These are phyloP conservation scores for Coelopa pilipes DNA, from an alignment of 2,888 invertebrate genomes.

Conservation along the genomic window DNA sequence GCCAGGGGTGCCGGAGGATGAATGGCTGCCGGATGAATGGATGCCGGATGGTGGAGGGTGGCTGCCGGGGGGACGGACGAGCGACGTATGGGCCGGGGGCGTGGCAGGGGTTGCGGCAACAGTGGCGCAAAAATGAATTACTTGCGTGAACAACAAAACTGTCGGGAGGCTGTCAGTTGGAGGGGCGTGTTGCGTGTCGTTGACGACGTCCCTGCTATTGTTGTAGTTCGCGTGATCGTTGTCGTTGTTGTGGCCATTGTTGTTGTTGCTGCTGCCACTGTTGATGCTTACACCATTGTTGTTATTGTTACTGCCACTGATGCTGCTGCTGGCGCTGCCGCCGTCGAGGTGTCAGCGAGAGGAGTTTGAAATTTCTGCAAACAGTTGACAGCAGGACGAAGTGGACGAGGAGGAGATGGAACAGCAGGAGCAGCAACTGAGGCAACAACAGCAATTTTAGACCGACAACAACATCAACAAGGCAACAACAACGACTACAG, in stretches of 20 bases:
- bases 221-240: conserved; percentile 16
- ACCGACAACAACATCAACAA: conserved; percentile 23
- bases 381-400: conserved; percentile 53
- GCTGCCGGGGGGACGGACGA: conserved; percentile 19
- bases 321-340: conserved; percentile 21
- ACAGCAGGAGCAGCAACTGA: conserved; percentile 39
- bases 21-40: background rate
- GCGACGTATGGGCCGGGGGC: conserved; percentile 28
- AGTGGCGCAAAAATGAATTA: conserved; percentile 62
- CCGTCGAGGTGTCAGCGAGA: conserved; percentile 56
- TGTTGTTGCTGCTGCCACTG: conserved; percentile 35
- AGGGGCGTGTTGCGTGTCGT: conserved; percentile 48
- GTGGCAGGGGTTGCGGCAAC: conserved; percentile 15
- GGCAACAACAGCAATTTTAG: conserved; percentile 38
- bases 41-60: no score
- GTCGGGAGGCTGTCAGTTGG: conserved; percentile 63
- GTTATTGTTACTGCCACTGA: conserved; percentile 30
- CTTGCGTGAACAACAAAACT: conserved; percentile 66
- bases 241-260: conserved; percentile 47
- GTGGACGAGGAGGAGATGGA: conserved; percentile 44
- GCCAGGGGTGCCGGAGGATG: conserved; percentile 47
- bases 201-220: conserved; percentile 17
- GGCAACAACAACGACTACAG: no score
- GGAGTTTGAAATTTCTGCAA: conserved; percentile 55
- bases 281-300: conserved; percentile 36